These are phyloP conservation scores for Patiria miniata DNA, from an alignment of 35 echinoderm and acorn worm species.

Conservation along the genomic window DNA sequence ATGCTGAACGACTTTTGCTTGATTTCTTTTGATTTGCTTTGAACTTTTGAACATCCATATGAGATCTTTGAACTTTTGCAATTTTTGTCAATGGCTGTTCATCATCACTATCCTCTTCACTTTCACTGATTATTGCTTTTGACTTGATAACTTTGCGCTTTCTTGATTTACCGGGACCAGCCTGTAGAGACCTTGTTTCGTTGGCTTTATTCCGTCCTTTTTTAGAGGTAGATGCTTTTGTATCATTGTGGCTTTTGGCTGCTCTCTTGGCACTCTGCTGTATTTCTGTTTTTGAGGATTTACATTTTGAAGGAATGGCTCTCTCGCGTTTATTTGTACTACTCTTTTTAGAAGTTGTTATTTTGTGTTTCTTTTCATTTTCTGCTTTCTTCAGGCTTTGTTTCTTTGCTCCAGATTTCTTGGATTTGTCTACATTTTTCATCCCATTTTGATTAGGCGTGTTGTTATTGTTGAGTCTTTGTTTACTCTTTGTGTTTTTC, in stretches of 20 bases:
- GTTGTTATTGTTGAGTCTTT: neutral
- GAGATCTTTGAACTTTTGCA: neutral
- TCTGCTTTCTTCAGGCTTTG: constrained; percentile 29
- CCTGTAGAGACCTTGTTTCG: neutral
- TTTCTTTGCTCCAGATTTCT: neutral
- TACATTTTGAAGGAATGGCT: too few relatives aligned
- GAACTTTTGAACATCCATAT: neutral
- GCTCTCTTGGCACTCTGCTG: too few relatives aligned
- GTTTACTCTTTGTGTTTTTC: neutral
- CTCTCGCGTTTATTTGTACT: too few relatives aligned
- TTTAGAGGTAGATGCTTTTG: neutral
- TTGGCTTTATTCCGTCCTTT: neutral
- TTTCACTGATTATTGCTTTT: constrained; percentile 54
- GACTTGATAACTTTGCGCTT: constrained; percentile 46
- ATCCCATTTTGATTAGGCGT: neutral
- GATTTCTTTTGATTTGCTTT: constrained; percentile 34
- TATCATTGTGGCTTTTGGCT: too few relatives aligned
- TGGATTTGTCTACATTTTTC: neutral
- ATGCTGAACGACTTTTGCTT: constrained; percentile 11
- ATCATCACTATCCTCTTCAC: constrained; percentile 49
- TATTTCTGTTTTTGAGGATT: too few relatives aligned
- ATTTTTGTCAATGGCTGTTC: constrained; percentile 32
- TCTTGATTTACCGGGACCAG: neutral
- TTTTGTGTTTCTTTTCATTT: constrained; percentile 52
- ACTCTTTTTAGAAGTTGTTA: neutral